A percentile compares a stretch with the other conserved stretches of the same genome.
phyloP scores from a whole-genome alignment of 2,888 invertebrate species.

The Phanerotoma sp. region DNA sequence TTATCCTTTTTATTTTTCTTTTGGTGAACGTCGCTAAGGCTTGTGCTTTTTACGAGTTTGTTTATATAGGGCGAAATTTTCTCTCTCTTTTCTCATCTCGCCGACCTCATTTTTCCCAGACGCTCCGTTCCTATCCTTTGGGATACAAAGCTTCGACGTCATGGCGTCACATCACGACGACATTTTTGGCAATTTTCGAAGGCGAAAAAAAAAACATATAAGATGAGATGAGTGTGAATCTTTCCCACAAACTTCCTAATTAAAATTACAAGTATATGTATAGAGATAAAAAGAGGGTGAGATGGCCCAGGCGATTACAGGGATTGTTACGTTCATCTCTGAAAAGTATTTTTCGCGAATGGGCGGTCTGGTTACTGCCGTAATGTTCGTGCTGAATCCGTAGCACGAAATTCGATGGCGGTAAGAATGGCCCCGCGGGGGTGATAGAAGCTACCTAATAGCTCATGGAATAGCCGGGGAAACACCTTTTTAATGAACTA shows the following conservation, averaged over 20 bases:
- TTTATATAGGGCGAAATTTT: not conserved
- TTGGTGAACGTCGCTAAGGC: not conserved
- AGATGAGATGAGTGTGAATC: conserved; percentile 7
- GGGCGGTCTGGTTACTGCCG: conserved; percentile 46
- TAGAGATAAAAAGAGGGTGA: not conserved
- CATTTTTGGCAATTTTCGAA: conserved; percentile 14
- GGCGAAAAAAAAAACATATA: conserved; percentile 14
- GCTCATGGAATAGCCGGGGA: conserved; percentile 70
- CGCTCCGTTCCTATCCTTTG: conserved; percentile 3
- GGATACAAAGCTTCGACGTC: conserved; percentile 14
- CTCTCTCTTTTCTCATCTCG: conserved; percentile 7
- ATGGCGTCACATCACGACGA: conserved; percentile 10
- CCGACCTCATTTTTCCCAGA: conserved; percentile 5
- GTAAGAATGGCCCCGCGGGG: conserved; percentile 59
- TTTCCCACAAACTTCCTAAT: too few relatives aligned
- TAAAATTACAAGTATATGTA: not conserved
- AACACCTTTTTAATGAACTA: conserved; percentile 77
- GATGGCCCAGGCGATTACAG: conserved; percentile 17
- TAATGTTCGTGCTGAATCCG: conserved; percentile 52
- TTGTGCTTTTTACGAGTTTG: not conserved
- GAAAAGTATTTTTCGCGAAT: conserved; percentile 34
- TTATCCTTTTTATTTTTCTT: conserved; percentile 3
- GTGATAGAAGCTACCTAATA: conserved; percentile 66
- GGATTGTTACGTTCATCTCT: conserved; percentile 25
- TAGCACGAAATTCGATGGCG: conserved; percentile 37